Base-by-base conservation (phyloP, 2,888 invertebrate species). In the Hesperia comma region DNA sequence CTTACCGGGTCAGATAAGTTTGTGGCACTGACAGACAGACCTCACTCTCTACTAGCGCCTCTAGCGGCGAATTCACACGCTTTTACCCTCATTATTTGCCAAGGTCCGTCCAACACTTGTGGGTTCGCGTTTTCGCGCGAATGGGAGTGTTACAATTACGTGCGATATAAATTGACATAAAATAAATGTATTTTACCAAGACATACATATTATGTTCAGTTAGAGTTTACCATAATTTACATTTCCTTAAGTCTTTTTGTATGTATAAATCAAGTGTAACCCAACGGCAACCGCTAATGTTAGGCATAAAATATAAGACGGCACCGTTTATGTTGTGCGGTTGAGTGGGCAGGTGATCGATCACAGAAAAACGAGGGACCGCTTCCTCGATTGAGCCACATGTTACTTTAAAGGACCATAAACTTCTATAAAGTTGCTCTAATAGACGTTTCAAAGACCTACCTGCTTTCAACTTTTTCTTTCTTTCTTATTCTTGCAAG, bases 381-480 rank as follows among this genome's bases (percentile, higher is more conserved):
- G 71, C 72, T 71, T 71, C 74, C 74, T 73, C 75, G 73, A 76
- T 76, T 77, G 79, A 79, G 78, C 77, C 77, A 71, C 73, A 74
- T 77, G 79, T 78, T 84, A 81, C 82, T 83, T 80, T 78, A 71
- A 79, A 77, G 77, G 76, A 74, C 77, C 76, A 74, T 75, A 69
- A 72, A 76, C 77, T 79, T 82, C 80, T 77, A 82, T 82, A 80
- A 82, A 77, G 79, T 79, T 81, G 74, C 70, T 56, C 33, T 32
- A 66, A 58, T 61, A 57, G 15, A 12, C 14, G 12, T 41, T 12
- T 41, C 6, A 41, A 41, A 41, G 3, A 41, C 8, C 12, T 5
- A 5, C 14, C 14, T 14, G 10, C 41, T 4, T 14, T 14, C 2
- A 41, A 26, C 26, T 26, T 26, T 26, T 26, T 26, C 26, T 26